A percentile compares a stretch with the other conserved stretches of the same genome.
Conservation (phyloP, 2,888 invertebrate genomes). For the Drosophila meridionalis region DNA sequence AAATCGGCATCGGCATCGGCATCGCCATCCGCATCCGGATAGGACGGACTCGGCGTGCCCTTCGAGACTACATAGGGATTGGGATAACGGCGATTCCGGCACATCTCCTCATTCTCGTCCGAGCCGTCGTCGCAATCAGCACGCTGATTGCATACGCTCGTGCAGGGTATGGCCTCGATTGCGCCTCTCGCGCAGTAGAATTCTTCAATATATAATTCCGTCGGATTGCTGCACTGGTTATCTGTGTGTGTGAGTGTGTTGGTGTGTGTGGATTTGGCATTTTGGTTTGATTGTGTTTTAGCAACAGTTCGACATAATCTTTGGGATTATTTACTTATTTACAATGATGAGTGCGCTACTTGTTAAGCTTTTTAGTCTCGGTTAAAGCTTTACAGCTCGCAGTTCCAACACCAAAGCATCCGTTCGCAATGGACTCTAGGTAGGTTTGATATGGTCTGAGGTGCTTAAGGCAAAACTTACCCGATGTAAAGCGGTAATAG, state of each 20-base stretch:
- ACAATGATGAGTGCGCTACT: slow-evolving; percentile 5
- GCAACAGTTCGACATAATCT: slow-evolving; percentile 1
- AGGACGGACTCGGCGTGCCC: neutral
- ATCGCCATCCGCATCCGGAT: neutral
- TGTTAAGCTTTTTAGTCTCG: slow-evolving; percentile 7
- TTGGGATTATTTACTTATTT: slow-evolving; percentile 5
- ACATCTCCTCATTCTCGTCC: slow-evolving; percentile 86
- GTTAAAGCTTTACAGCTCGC: neutral
- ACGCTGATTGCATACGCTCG: slow-evolving; percentile 85
- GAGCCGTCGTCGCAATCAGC: slow-evolving; percentile 87
- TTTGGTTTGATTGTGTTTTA: slow-evolving; percentile 2
- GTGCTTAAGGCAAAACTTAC: slow-evolving; percentile 65
- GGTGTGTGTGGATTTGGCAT: slow-evolving; percentile 9
- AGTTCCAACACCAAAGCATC: slow-evolving; percentile 34
- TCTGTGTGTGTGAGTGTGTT: slow-evolving; percentile 15
- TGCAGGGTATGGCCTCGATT: slow-evolving; percentile 5
- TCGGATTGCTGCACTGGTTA: slow-evolving; percentile 20
- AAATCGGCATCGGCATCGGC: neutral
- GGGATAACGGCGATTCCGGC: slow-evolving; percentile 14
- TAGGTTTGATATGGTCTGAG: neutral
- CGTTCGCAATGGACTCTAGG: neutral
- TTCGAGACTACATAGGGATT: slow-evolving; percentile 3
- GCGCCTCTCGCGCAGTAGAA: slow-evolving; percentile 15
- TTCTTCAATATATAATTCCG: neutral
- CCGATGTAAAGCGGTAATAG: slow-evolving; percentile 67